Base-by-base conservation (phyloP, 2,113 vertebrate genomes). In the Deroptyus accipitrinus region DNA sequence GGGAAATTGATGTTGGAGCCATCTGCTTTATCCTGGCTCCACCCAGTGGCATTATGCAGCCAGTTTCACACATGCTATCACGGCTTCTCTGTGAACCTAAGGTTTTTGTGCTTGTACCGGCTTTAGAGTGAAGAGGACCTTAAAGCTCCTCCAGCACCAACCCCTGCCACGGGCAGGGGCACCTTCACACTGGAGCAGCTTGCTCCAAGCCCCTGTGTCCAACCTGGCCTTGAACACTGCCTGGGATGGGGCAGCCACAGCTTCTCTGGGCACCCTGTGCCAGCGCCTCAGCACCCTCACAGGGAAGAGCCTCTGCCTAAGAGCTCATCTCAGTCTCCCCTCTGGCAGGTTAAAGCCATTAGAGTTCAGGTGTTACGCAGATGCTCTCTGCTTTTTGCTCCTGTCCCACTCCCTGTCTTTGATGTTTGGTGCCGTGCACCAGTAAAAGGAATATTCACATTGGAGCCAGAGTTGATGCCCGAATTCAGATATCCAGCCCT, bases 11-110 rank as follows among this genome's bases (percentile, higher is more conserved):
- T 52, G 70, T 23, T 31, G 54, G 14, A 64, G 48, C 77, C 92
- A 96, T 97, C 92, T 92, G 90, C 93, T 91, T 92, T 72, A 0
- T 84, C 96, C 78, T 82, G 93, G 95, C 93, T 95, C 92, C 92
- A 92, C 87, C 94, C 89, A 62, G 86, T 96, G 93, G 92, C 76
- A 35, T 46, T 59, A 6, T 57, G 64, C 39, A 67, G 93, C 86
- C 95, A 96, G 17, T 81, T 84, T 35, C 87, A 37, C 62, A 2
- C 15, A 2, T 11, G 0, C 20, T 2, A 4, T 84, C 1, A 8
- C 35, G 30, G 28, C 22, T 89, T 55, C 69, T 22, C 37, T 6
- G 1, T 0, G 17, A 30, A 4, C 35, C n/a, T 5, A 1, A 1
- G 37, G 14, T 1, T 33, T 70, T 18, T 16, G 4, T 22, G 30